A percentile compares a stretch with the other conserved stretches of the same genome.
Evolutionary conservation across 2,113 vertebrate species (phyloP).

Genomic region (Suricata suricatta): DNA sequence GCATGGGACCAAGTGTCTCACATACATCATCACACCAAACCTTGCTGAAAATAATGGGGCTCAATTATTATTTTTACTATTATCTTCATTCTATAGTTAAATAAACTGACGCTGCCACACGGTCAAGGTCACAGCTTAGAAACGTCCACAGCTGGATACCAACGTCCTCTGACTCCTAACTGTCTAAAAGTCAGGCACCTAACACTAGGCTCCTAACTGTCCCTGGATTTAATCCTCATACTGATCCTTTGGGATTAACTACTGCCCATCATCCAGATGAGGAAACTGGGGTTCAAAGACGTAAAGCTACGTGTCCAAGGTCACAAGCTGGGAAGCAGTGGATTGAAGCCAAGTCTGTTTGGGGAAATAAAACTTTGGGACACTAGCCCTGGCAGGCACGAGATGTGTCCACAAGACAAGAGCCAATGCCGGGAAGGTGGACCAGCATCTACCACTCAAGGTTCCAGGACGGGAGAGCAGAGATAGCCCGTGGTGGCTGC

Average conservation of each 20-base stretch:
- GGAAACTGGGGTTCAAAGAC: too few species aligned
- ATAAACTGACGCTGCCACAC: background rate
- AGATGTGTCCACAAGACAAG: accelerated
- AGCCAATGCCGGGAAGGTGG: accelerated
- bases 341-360: background rate
- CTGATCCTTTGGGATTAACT: background rate
- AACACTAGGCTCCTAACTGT: background rate
- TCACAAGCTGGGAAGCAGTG: background rate
- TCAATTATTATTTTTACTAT: background rate
- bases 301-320: background rate
- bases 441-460: accelerated
- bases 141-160: background rate
- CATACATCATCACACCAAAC: background rate
- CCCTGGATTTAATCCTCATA: background rate
- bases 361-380: background rate
- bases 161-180: background rate
- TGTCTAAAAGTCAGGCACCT: too few species aligned
- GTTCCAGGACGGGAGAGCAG: accelerated
- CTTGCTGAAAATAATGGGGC: background rate
- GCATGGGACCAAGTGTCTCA: accelerated
- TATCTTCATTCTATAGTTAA: background rate
- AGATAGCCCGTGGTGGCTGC: background rate
- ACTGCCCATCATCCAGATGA: background rate
- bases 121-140: background rate
- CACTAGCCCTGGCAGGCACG: background rate